A percentile compares a stretch with the other conserved stretches of the same genome.
Evolutionary conservation across 2,113 vertebrate species (phyloP).

Genomic region (Indicator maculatus): DNA sequence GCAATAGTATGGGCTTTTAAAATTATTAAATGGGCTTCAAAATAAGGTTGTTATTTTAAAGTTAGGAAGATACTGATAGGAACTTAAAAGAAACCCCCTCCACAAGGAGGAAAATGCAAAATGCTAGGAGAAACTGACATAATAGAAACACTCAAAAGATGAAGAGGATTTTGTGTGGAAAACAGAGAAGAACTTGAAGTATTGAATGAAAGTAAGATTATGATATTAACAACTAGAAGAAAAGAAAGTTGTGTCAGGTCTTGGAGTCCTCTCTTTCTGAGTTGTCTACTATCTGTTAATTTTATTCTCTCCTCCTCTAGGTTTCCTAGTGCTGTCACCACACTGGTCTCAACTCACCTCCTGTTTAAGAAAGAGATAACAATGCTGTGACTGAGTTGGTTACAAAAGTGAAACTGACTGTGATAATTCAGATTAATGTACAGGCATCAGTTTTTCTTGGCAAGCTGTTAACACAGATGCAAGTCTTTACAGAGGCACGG

Average conservation of each 20-base stretch:
- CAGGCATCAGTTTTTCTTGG: neutral
- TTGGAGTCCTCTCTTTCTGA: neutral
- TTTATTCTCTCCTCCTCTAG: neutral
- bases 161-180: neutral
- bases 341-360: neutral
- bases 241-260: neutral
- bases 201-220: neutral
- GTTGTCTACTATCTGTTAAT: neutral
- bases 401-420: conserved; percentile 15
- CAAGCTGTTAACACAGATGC: conserved; percentile 38
- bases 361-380: neutral
- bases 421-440: conserved; percentile 53
- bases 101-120: neutral
- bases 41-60: neutral
- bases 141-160: neutral
- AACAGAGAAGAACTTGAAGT: neutral
- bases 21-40: neutral
- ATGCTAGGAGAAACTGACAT: neutral
- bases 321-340: neutral
- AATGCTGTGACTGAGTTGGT: conserved; percentile 3
- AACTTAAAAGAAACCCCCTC: neutral
- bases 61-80: neutral
- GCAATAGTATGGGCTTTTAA: neutral
- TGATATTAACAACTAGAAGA: neutral
- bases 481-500: neutral